These are phyloP conservation scores for Theonella swinhoei DNA, from an alignment of 37 sponge, comb jelly and placozoan genomes.

Conservation along the genomic window DNA sequence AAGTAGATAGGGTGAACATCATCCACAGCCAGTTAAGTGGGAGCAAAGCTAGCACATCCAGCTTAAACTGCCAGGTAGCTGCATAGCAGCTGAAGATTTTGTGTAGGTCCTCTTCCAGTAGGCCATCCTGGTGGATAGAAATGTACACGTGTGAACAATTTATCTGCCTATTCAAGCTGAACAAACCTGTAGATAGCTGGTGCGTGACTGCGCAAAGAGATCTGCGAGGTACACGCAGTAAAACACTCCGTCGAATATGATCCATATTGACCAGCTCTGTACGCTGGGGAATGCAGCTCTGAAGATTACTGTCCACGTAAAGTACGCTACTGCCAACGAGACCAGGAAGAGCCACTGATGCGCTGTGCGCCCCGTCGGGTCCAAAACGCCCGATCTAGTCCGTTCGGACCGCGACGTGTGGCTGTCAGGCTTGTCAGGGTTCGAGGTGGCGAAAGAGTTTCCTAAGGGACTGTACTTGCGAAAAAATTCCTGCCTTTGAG, in stretches of 20 bases:
- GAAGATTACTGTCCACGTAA: slow-evolving; percentile 17
- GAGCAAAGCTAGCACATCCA: slow-evolving; percentile 31
- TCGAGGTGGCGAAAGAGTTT: slow-evolving; percentile 5
- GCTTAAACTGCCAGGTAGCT: neutral
- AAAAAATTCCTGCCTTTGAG: too few species aligned
- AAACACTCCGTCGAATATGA: slow-evolving; percentile 27
- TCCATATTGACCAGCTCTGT: slow-evolving; percentile 11
- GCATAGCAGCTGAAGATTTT: slow-evolving; percentile 13
- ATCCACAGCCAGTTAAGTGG: slow-evolving; percentile 49
- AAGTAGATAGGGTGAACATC: neutral
- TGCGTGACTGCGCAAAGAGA: slow-evolving; percentile 32
- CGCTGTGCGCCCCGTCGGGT: slow-evolving; percentile 20
- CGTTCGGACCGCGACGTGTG: neutral
- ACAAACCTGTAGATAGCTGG: slow-evolving; percentile 56
- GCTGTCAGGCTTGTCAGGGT: neutral
- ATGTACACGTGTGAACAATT: too few species aligned
- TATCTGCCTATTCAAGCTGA: too few species aligned
- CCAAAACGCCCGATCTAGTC: neutral
- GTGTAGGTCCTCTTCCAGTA: slow-evolving; percentile 36
- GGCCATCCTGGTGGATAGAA: too few species aligned
- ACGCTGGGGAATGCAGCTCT: slow-evolving; percentile 11
- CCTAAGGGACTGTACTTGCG: neutral
- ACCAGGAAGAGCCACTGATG: slow-evolving; percentile 34
- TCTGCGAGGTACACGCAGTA: slow-evolving; percentile 30
- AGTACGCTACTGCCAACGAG: slow-evolving; percentile 29